Conservation (phyloP, 2,113 vertebrate species). For the Nematolebias whitei region DNA sequence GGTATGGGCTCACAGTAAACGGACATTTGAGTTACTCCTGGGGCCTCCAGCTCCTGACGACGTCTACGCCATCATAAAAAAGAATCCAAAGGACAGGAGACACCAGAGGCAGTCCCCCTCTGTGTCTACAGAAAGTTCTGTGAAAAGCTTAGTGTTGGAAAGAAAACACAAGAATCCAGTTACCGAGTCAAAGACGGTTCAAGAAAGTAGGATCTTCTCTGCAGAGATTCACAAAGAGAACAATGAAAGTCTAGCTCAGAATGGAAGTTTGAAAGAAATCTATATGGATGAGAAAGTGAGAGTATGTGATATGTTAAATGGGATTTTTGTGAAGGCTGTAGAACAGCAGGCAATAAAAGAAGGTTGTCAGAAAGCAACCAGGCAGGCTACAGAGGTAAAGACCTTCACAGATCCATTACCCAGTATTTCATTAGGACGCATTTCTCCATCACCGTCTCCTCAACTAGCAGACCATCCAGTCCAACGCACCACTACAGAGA, state of each 20-base stretch:
- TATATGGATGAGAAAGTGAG: slow-evolving; percentile 48
- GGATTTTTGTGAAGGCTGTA: slow-evolving; percentile 54
- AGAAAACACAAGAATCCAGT: slow-evolving; percentile 50
- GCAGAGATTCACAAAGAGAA: slow-evolving; percentile 41
- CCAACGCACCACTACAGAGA: slow-evolving; percentile 77
- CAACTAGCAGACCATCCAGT: slow-evolving; percentile 81
- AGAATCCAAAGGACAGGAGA: slow-evolving; percentile 75
- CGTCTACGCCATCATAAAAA: slow-evolving; percentile 52
- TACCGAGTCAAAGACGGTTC: slow-evolving; percentile 29
- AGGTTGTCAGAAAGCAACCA: slow-evolving; percentile 12
- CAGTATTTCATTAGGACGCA: slow-evolving; percentile 32
- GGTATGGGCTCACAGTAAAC: slow-evolving; percentile 78
- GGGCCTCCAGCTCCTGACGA: slow-evolving; percentile 60
- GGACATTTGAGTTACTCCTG: slow-evolving; percentile 73
- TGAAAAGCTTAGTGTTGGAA: slow-evolving; percentile 47
- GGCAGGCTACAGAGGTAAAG: slow-evolving; percentile 25
- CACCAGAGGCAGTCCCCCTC: slow-evolving; percentile 55
- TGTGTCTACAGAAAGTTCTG: slow-evolving; percentile 48
- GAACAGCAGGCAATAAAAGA: slow-evolving; percentile 38
- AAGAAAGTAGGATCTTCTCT: slow-evolving; percentile 44
- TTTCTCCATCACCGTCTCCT: slow-evolving; percentile 80
- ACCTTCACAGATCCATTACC: slow-evolving; percentile 10
- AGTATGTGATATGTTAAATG: slow-evolving; percentile 59
- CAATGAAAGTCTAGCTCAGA: slow-evolving; percentile 49
- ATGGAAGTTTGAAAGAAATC: slow-evolving; percentile 53